Percentiles rank a stretch among this genome's conserved stretches.
Conservation (phyloP, 2,113 vertebrate species). For the Micromys minutus region DNA sequence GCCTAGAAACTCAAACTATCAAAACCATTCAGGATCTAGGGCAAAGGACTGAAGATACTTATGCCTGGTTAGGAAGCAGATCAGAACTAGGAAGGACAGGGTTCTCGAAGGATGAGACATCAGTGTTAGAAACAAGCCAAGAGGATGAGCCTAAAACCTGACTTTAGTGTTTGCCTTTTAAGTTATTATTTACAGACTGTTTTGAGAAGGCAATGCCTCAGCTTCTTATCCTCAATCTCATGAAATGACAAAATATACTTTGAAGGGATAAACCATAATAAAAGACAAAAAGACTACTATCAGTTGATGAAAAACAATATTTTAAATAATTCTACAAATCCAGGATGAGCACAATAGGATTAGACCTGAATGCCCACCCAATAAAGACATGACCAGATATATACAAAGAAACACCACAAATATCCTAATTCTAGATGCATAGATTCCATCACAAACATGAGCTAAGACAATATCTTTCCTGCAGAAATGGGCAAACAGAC, state of each 20-base stretch:
- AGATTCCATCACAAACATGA: not conserved
- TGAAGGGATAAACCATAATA: not conserved
- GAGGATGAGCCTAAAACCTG: not conserved
- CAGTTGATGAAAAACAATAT: not conserved
- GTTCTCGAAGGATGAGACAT: not conserved
- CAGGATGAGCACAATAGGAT: not conserved
- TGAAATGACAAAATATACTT: not conserved
- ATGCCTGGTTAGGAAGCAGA: not conserved
- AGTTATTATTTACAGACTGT: not conserved
- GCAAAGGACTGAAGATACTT: not conserved
- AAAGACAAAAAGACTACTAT: conserved; percentile 6
- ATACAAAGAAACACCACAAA: not conserved
- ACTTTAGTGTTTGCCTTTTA: not conserved
- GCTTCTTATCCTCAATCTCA: not conserved
- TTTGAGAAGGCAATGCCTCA: not conserved
- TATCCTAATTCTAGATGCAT: not conserved
- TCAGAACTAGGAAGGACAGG: not conserved
- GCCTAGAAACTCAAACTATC: not conserved
- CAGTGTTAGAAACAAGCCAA: not conserved
- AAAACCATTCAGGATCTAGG: not conserved
- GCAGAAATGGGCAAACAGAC: not conserved
- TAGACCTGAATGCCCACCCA: not conserved
- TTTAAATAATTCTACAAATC: conserved; percentile 35
- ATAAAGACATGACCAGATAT: not conserved
- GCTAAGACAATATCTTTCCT: not conserved